Conservation (phyloP, 2,888 invertebrate genomes). For the Odontocerum albicorne region DNA sequence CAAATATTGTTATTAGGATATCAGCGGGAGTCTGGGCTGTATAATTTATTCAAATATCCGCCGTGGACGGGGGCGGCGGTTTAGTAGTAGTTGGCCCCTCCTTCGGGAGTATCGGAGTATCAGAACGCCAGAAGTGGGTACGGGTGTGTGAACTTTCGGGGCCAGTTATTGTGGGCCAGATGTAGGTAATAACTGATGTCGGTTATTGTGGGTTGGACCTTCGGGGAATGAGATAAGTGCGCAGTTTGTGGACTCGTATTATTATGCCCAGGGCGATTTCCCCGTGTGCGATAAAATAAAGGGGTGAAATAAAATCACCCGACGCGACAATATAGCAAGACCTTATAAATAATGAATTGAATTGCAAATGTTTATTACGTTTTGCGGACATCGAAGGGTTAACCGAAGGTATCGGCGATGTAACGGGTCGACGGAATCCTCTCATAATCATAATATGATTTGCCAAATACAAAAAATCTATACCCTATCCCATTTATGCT, state of each 20-base stretch:
- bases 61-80: slow-evolving; percentile 4
- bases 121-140: slow-evolving; percentile 20
- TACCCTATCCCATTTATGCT: not conserved
- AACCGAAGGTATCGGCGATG: slow-evolving; percentile 7
- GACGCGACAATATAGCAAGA: slow-evolving; percentile 22
- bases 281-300: slow-evolving; percentile 30
- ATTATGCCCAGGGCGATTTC: slow-evolving; percentile 29
- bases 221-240: slow-evolving; percentile 31
- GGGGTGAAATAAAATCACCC: slow-evolving; percentile 33
- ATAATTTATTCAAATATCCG: slow-evolving; percentile 26
- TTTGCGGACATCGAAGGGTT: slow-evolving; percentile 23
- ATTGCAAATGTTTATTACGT: slow-evolving; percentile 34
- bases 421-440: slow-evolving; percentile 4
- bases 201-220: slow-evolving; percentile 33
- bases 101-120: slow-evolving; percentile 26
- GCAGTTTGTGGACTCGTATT: slow-evolving; percentile 29
- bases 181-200: slow-evolving; percentile 35
- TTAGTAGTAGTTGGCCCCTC: slow-evolving; percentile 12
- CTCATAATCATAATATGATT: slow-evolving; percentile 5
- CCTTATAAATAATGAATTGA: slow-evolving; percentile 35
- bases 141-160: slow-evolving; percentile 26
- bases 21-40: slow-evolving; percentile 15
- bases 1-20: slow-evolving; percentile 26
- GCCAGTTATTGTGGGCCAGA: slow-evolving; percentile 31
- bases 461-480: not conserved